phyloP scores from a whole-genome alignment of 1,140 invertebrate species.

The Hypsibius dujardini region DNA sequence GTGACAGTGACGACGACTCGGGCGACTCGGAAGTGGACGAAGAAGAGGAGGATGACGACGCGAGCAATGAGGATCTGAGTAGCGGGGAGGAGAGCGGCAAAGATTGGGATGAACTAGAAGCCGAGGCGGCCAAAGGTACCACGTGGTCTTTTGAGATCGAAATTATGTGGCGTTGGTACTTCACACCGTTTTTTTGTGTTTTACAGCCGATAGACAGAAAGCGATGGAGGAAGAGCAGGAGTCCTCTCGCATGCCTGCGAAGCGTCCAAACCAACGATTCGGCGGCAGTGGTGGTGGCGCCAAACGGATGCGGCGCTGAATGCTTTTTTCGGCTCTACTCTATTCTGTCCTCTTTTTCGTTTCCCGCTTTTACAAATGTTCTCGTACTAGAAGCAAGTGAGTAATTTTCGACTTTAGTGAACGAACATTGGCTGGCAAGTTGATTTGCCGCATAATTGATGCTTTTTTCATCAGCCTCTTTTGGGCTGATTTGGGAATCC shows the following conservation, averaged over 20 bases:
- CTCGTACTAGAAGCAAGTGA: no score
- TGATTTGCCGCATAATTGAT: no score
- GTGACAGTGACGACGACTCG: no score
- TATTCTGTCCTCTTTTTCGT: no score
- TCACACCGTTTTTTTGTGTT: slow-evolving; percentile 15
- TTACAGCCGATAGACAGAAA: slow-evolving; percentile 28
- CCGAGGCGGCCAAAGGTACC: slow-evolving; percentile 63
- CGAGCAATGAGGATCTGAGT: slow-evolving; percentile 46
- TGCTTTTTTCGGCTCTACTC: no score
- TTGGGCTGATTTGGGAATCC: no score
- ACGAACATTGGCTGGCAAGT: no score
- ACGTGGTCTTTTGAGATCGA: neutral
- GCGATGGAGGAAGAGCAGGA: slow-evolving; percentile 27
- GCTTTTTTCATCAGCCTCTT: no score
- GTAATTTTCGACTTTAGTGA: no score
- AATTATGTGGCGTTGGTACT: neutral
- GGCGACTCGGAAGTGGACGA: slow-evolving; percentile 29
- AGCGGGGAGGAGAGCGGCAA: slow-evolving; percentile 87
- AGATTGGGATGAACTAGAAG: slow-evolving; percentile 89
- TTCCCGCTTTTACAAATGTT: no score
- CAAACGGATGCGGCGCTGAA: slow-evolving; percentile 1
- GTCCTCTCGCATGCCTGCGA: neutral
- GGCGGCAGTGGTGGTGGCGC: slow-evolving; percentile 7
- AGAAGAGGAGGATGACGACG: slow-evolving; percentile 30
- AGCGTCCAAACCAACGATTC: slow-evolving; percentile 7